Evolutionary conservation across 2,797 vertebrate species (phyloP).

Genomic region (Xerus rutilus): DNA sequence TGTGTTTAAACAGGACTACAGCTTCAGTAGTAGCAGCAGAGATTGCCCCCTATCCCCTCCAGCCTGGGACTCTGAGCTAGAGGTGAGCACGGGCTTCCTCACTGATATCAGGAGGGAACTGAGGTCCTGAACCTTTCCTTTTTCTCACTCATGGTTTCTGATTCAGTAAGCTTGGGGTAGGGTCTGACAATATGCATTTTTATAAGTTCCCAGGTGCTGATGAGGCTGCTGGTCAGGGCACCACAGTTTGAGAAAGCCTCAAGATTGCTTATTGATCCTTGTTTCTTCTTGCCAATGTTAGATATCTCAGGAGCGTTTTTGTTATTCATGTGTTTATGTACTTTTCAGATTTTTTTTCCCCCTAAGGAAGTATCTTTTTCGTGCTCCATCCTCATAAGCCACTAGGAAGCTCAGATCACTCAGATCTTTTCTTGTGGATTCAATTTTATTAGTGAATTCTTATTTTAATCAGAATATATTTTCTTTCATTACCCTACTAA

Average conservation of each 20-base stretch:
- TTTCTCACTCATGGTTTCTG: background rate
- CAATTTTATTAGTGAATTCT: background rate
- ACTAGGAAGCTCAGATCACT: background rate
- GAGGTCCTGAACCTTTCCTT: background rate
- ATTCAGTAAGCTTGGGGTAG: background rate
- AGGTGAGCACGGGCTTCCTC: background rate
- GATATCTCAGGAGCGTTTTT: background rate
- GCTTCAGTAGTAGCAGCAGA: background rate
- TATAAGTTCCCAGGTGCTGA: background rate
- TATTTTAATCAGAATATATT: background rate
- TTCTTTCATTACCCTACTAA: background rate
- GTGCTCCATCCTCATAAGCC: background rate
- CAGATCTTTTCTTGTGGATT: background rate
- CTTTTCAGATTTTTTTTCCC: background rate
- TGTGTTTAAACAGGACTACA: background rate
- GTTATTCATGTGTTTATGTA: background rate
- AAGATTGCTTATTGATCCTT: background rate
- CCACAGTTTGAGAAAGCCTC: background rate
- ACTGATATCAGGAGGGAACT: background rate
- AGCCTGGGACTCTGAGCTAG: background rate
- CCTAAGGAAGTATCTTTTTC: background rate
- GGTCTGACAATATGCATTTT: background rate
- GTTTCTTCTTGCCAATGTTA: background rate
- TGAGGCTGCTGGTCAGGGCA: background rate
- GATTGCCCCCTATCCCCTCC: background rate